Evolutionary conservation across 2,797 vertebrate species (phyloP).

Genomic region (Enteromius afrohamiltoni): DNA sequence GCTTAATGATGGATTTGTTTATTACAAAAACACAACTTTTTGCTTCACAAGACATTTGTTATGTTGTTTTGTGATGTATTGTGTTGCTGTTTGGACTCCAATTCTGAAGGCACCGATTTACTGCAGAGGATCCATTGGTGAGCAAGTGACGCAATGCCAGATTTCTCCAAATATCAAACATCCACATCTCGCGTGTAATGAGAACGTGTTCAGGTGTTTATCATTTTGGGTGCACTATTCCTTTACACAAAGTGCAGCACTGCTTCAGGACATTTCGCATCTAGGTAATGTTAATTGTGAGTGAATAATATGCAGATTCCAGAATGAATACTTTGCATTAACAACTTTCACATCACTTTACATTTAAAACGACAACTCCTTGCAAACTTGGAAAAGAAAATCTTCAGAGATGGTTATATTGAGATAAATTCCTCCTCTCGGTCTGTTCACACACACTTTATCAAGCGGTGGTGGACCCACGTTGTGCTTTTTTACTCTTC

Average conservation of each 20-base stretch:
- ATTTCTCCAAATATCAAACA: neutral
- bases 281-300: neutral
- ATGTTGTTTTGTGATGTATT: neutral
- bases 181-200: neutral
- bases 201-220: neutral
- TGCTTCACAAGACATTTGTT: neutral
- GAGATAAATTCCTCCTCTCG: neutral
- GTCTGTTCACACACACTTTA: slow-evolving; percentile 2
- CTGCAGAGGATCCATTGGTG: neutral
- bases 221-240: neutral
- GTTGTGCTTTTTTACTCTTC: slow-evolving; percentile 41
- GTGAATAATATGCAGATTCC: neutral
- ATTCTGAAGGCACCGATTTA: neutral
- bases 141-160: neutral
- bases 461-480: slow-evolving; percentile 30
- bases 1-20: neutral
- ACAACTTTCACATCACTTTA: neutral
- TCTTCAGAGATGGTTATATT: neutral
- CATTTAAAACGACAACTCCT: neutral
- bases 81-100: neutral
- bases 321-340: neutral
- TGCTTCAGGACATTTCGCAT: neutral
- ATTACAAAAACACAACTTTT: neutral
- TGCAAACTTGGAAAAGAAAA: neutral
- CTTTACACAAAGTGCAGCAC: neutral